Base-by-base conservation (phyloP, 2,888 invertebrate genomes). In the Eristalis pertinax region DNA sequence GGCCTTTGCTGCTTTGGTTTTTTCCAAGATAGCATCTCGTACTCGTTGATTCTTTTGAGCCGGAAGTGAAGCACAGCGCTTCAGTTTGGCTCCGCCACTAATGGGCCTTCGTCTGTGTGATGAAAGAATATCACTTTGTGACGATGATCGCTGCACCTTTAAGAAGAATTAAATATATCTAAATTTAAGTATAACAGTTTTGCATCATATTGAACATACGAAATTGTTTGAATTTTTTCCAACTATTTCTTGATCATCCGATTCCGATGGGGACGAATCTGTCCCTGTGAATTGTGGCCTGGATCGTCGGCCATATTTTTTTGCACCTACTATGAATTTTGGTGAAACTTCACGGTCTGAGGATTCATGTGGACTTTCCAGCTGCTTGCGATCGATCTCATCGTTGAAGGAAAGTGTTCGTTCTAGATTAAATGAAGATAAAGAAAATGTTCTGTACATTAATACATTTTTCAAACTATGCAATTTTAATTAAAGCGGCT, bases 241-340 rank as follows among this genome's bases (percentile, higher is more conserved):
- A 8, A 65, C 64, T 43, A 24, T 43, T 13, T 91, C 91, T 88
- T 90, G 89, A 50, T 92, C 91, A 90, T 94, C 92, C 76, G 94
- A 91, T 91, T 93, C 92, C 88, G 93, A 90, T 62, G 91, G 92
- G 74, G 91, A 91, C 73, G 90, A 91, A 74, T 92, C 92, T 38
- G 91, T 90, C 68, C 92, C 92, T 63, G 93, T 92, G 63, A 91
- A 92, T 87, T 94, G 94, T 0, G 96, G 96, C 58, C 96, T 94
- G 2, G 96, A 96, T 65, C 96, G 94, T 0, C 96, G 94, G 0
- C 96, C 96, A 92, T 96, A 96, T 91, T 96, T 96, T 91, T 96
- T 96, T 29, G 95, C 94, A 1, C 96, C 96, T 90, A 95, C 95
- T 0, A 96, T 95, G 89, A 95, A 95, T 91, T 96, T 96, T 4